Base-by-base conservation (phyloP, 2,888 invertebrate genomes). In the Ceriagrion tenellum region DNA sequence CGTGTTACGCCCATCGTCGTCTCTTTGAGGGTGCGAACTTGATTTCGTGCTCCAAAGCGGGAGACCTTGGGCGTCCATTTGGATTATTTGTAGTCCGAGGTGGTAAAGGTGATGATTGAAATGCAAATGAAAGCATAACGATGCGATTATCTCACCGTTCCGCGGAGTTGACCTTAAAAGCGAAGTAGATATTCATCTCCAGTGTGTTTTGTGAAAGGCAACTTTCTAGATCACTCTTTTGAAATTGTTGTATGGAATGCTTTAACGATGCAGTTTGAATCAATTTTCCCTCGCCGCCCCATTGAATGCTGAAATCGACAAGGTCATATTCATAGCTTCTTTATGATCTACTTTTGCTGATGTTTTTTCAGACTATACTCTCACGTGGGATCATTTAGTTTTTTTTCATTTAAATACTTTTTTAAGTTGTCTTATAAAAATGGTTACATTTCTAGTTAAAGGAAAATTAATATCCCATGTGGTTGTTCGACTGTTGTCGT, bases 1-100 rank as follows among this genome's bases (percentile, higher is more conserved):
- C 81, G 81, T 81, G 26, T 35, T 81, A 81, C 81, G 81, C 81
- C 81, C 35, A 30, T 35, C 81, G 30, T 81, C 81, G 35, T 20
- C 59, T 59, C 81, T 35, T 81, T 35, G 81, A 35, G 26, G 10
- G 35, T 30, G 81, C 81, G 81, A 81, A 81, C 81, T 81, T 81
- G 81, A 81, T 81, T 81, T 30, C 81, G 35, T 81, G 81, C 81
- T 81, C 81, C 3, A 12, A 59, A 81, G 35, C 81, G 59, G 20
- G 81, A 81, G 81, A 81, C 81, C 81, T 81, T 81, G 81, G 35
- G 81, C 81, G 26, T 81, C n/a, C 81, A 81, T 81, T 81, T 81
- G 35, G 35, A 81, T 18, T 81, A 81, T 81, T 81, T 81, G 81
- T 81, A 13, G 81, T 81, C 26, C 81, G 81, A 81, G 81, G 81